Evolutionary conservation across 2,888 invertebrate species (phyloP), one percentile per base, ranked within the genome.

Genomic region (Oegoconia quadripuncta): DNA sequence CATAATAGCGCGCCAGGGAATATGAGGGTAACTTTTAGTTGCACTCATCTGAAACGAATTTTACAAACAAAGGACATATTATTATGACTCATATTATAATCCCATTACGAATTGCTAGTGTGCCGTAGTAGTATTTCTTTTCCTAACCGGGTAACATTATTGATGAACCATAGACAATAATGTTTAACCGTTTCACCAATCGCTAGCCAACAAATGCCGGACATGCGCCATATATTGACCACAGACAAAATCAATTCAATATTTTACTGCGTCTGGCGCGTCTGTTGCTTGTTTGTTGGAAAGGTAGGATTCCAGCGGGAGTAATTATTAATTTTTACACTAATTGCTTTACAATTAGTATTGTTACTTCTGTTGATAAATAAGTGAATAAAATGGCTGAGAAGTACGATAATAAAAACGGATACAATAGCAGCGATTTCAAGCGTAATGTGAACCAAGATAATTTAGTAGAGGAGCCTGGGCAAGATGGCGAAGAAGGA

Each of bases 401-500:
- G 2, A 76, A 80, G 49, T 81, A 75, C 42, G 82, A 84, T 37
- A n/a, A n/a, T n/a, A 84, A 86, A 49, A 84, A 87, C 42, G 82
- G 87, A 5, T 87, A 81, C 38, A 82, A 77, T 48, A 84, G 78
- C 40, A 69, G 83, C 54, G 84, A 88, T 64, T 88, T 88, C 43
- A 88, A 88, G 55, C 68, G 88, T 31, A 87, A 87, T 59, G 55
- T 76, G 1, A 67, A 64, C 25, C 72, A 67, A 62, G 74, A 74
- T 20, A 32, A 43, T 41, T 60, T 52, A 43, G 50, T 50, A 14
- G 61, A 56, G 22, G 60, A 60, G 9, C 58, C 65, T n/a, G 71
- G 74, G 37, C 74, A 90, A 88, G 84, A 88, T 80, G 86, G 88
- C 69, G 90, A 90, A 38, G 89, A 89, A 13, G 81, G 80, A 53